Evolutionary conservation across 2,888 invertebrate species (phyloP), one percentile per base, ranked within the genome.

Genomic region (Esperia sulphurella): DNA sequence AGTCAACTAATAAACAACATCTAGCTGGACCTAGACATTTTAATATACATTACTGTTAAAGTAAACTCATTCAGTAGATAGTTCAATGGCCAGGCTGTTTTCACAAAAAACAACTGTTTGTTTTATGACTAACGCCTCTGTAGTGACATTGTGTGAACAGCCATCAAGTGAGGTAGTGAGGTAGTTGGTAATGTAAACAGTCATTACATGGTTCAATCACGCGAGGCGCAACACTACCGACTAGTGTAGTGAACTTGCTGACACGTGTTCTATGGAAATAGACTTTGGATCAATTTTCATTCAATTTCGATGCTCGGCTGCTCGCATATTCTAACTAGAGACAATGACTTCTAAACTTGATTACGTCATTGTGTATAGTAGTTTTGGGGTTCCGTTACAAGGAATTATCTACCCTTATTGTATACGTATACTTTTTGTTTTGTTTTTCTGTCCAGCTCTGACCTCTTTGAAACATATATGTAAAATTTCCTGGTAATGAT

Each of bases 161-260:
- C 41, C 6, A 41, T 35, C 40, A 13, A 41, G 44, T 37, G 42
- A 8, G 38, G 51, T 46, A 43, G 45, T 47, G 40, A 45, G 39
- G 47, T 47, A 46, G 50, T 44, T 47, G 45, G 52, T 39, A 48
- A 51, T 14, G 60, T 65, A 69, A 71, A 71, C 67, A 71, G 48
- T 63, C 49, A 68, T 74, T 70, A 65, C 59, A 57, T 61, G 68
- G 61, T 65, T 52, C 68, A 63, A 46, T 60, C 64, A 53, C 53
- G 65, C 68, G 61, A 58, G 56, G 50, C 59, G 46, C 45, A 51
- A 50, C 53, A 52, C 50, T 52, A 46, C 50, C 43, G 46, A 52
- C 40, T 29, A 38, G 52, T 35, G 47, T 57, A 44, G 41, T 50
- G 52, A 55, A 51, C 57, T 41, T 43, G n/a, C 31, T 30, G 43